Base-by-base conservation (phyloP, 2,113 vertebrate genomes). In the Takifugu flavidus region DNA sequence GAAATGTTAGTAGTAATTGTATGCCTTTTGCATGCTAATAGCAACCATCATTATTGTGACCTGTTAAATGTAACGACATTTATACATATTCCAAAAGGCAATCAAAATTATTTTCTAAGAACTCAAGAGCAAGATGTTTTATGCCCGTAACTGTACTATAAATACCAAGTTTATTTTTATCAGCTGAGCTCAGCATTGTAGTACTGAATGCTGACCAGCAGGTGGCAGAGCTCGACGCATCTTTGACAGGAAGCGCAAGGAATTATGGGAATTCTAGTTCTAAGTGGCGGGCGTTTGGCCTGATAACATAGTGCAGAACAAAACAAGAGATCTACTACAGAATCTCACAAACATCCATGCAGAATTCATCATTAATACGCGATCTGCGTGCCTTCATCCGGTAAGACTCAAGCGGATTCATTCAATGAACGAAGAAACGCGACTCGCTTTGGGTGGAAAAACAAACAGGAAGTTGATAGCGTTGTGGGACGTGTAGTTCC, bases 401-500 rank as follows among this genome's bases (percentile, higher is more conserved):
- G 57, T 11, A 15, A 7, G 26, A 28, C 4, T 31, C 1, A 3
- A 14, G 53, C 26, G 47, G 54, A 74, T 69, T 60, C 2, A 26
- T 31, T 25, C 46, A 29, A 20, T 49, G 26, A 5, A 42, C 6
- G 55, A 47, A 13, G 34, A 58, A 57, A 25, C 67, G 46, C 53
- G 31, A 28, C 31, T 78, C 45, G 59, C 58, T 66, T 75, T 73
- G 13, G 52, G 31, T 47, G 26, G 34, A 28, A 79, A 80, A 81
- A 79, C 72, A 90, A 89, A 91, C 89, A 89, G 90, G 92, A 92
- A 92, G 92, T 91, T 49, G 89, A 87, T 89, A 90, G 93, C 92
- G 90, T 93, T 94, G 92, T 93, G 92, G 93, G 93, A 92, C 80
- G 91, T 94, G 94, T 93, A 94, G 93, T 94, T 91, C 91, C 91